A percentile compares a stretch with the other conserved stretches of the same genome.
Conservation (phyloP, 2,113 vertebrate genomes). For the Myxocyprinus asiaticus region DNA sequence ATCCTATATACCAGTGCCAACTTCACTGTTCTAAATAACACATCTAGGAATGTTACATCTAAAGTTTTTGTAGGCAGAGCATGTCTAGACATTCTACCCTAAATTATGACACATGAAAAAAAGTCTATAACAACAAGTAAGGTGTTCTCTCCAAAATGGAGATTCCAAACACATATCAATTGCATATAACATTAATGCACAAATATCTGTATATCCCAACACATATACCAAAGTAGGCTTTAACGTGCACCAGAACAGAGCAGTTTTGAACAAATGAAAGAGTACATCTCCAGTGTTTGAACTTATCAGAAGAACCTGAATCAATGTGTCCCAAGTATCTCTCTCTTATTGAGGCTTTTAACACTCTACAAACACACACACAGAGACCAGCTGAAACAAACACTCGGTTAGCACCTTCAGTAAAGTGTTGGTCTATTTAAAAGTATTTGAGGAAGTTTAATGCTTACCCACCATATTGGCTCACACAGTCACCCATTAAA, state of each 20-base stretch:
- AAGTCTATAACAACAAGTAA: neutral
- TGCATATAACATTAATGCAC: neutral
- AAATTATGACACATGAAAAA: neutral
- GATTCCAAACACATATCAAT: neutral
- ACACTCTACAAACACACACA: neutral
- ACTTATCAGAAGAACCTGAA: constrained; percentile 46
- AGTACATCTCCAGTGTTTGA: constrained; percentile 20
- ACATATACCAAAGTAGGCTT: neutral
- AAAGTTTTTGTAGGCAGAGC: constrained; percentile 12
- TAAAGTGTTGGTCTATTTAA: constrained; percentile 11
- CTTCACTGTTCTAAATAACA: neutral
- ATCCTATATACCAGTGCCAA: neutral
- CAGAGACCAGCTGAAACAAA: constrained; percentile 25
- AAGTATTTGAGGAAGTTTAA: constrained; percentile 18
- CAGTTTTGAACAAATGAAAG: neutral
- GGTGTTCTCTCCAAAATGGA: neutral
- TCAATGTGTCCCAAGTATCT: constrained; percentile 8
- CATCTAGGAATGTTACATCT: neutral
- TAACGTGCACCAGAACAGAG: neutral
- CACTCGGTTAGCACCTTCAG: constrained; percentile 17
- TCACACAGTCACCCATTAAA: constrained; percentile 93
- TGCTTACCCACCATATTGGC: constrained; percentile 89
- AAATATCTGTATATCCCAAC: too few relatives aligned
- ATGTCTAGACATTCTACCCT: constrained; percentile 32
- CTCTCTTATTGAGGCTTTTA: constrained; percentile 35